These are phyloP conservation scores for Lophura nycthemera DNA, from an alignment of 2,113 vertebrate species.

Conservation along the genomic window DNA sequence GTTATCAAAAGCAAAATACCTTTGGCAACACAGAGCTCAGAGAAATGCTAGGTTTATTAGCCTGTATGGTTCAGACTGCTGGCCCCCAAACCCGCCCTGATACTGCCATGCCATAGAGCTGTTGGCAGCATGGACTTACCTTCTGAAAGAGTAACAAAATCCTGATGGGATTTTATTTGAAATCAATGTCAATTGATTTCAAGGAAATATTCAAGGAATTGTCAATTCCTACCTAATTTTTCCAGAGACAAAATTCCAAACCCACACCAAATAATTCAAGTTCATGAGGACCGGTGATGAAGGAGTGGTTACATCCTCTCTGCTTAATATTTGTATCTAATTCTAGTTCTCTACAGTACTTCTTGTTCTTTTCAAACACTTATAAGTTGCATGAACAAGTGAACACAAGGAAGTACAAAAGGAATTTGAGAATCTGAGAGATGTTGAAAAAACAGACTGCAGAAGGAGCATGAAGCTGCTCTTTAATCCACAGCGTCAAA, in stretches of 20 bases:
- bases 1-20: neutral
- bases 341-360: neutral
- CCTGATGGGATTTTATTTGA: neutral
- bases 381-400: neutral
- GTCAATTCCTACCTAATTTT: neutral
- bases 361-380: neutral
- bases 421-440: neutral
- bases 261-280: neutral
- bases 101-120: rapidly evolving
- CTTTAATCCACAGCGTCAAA: neutral
- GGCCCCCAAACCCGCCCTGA: neutral
- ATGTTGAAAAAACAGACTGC: neutral
- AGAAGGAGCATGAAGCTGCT: neutral
- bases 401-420: neutral
- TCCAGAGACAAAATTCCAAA: neutral
- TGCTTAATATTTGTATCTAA: neutral
- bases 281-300: rapidly evolving
- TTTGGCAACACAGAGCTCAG: neutral
- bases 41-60: neutral
- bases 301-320: neutral
- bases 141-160: neutral
- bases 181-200: neutral
- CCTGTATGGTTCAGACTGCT: neutral
- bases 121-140: neutral
- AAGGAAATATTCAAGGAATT: no score